phyloP scores from a whole-genome alignment of 2,797 vertebrate species.

The Carapus acus region DNA sequence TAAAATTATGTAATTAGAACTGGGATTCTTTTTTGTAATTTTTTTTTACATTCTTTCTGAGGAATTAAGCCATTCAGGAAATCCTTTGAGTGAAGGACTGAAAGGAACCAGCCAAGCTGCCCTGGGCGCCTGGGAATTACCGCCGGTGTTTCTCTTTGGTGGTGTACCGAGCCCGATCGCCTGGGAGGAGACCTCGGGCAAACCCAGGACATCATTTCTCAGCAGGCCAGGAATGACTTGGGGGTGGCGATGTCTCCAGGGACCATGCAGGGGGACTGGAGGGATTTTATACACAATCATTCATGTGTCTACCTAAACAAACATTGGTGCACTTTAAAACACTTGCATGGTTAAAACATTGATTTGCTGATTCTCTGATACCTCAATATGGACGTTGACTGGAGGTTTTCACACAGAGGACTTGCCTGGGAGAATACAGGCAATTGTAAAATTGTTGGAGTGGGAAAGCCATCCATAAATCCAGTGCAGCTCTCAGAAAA shows the following conservation, averaged over 20 bases:
- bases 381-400: not conserved
- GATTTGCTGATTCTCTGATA: slow-evolving; percentile 9
- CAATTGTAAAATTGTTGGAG: not conserved
- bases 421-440: not conserved
- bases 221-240: not conserved
- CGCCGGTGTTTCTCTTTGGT: slow-evolving; percentile 11
- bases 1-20: no score
- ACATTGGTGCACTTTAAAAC: slow-evolving; percentile 8
- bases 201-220: slow-evolving; percentile 3
- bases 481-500: not conserved
- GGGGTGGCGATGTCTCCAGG: not conserved
- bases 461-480: slow-evolving; percentile 3
- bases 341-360: slow-evolving; percentile 2
- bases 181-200: slow-evolving; percentile 3
- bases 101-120: not conserved
- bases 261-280: not conserved
- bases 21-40: no score
- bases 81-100: slow-evolving; percentile 2
- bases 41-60: no score
- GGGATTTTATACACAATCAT: not conserved
- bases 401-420: slow-evolving; percentile 1
- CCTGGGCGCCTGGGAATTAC: slow-evolving; percentile 1
- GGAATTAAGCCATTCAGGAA: not conserved
- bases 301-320: not conserved
- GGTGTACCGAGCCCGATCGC: not conserved